A percentile compares a stretch with the other conserved stretches of the same genome.
These are phyloP conservation scores for Ophonus ardosiacus DNA, from an alignment of 2,888 invertebrate species.

Conservation along the genomic window DNA sequence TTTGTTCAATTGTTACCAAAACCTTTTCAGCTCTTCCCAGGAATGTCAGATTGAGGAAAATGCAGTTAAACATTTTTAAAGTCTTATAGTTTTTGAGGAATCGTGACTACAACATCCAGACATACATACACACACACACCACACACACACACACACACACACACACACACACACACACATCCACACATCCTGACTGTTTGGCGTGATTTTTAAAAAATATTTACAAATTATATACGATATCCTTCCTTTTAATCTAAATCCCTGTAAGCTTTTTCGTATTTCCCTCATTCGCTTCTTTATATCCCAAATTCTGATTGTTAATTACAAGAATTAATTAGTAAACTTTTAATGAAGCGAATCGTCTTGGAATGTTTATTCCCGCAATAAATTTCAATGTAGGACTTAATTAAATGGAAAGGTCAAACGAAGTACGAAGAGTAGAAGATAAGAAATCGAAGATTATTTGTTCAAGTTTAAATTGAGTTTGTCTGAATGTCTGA, in stretches of 20 bases:
- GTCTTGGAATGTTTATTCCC: conserved; percentile 15
- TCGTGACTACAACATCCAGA: no score
- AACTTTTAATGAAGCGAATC: conserved; percentile 31
- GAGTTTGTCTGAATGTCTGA: conserved; percentile 38
- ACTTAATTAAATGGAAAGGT: conserved; percentile 32
- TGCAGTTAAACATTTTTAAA: no score
- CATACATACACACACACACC: no score
- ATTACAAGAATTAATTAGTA: conserved; percentile 31
- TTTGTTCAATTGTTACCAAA: no score
- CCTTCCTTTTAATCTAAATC: neutral
- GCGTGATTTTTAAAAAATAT: no score
- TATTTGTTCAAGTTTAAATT: conserved; percentile 36
- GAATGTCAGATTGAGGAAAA: no score
- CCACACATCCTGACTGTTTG: no score
- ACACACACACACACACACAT: no score
- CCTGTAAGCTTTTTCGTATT: neutral
- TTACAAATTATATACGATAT: neutral
- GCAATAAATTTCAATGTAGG: neutral
- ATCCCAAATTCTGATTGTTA: neutral
- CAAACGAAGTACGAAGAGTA: neutral
- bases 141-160: no score
- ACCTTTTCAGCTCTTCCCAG: no score
- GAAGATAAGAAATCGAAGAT: conserved; percentile 30
- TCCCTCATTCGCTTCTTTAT: neutral
- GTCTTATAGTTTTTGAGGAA: no score